Base-by-base conservation (phyloP, 1,140 invertebrate genomes). In the Leptinotarsa lineolata region DNA sequence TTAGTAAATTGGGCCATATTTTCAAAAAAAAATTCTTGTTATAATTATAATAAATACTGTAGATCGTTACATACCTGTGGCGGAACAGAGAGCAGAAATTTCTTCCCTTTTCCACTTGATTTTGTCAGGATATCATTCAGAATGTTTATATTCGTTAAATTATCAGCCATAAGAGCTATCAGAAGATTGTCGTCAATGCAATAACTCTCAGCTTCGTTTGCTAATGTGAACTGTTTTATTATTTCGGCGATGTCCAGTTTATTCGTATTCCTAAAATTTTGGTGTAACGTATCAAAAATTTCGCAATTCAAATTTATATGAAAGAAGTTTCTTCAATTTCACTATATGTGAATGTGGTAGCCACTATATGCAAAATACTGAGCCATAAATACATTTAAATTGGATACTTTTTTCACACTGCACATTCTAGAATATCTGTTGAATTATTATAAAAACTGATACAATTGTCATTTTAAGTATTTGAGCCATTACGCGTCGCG, bases 151-250 rank as follows among this genome's bases (percentile, higher is more conserved):
- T 66, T 46, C 5, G 2, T 54, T 46, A 11, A 64, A 63, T 69
- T 58, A 39, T 65, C 12, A 20, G n/a, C 45, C 13, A n/a, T 30
- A 48, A 70, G 71, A 58, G 45, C 64, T 54, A 76, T 65, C 61
- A 80, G 77, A n/a, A 85, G 58, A 67, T 82, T 81, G 73, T 85
- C 81, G 59, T 81, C 78, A 24, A 85, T 74, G 72, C 84, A 85
- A 70, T 84, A 81, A 45, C 61, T 76, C 30, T 74, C 70, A 8
- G 78, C 80, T 21, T 67, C 70, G 22, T 72, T 59, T 18, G 76
- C 70, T 46, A 58, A 21, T 21, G 4, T 45, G 63, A 75, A 81
- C 45, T 73, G 67, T 8, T 72, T 44, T 20, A 81, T 30, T 46
- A 81, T 48, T 54, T 76, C 65, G 11, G 15, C 48, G 20, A 81